Base-by-base conservation (phyloP, 1,140 invertebrate species). In the Probaryconus sp. region DNA sequence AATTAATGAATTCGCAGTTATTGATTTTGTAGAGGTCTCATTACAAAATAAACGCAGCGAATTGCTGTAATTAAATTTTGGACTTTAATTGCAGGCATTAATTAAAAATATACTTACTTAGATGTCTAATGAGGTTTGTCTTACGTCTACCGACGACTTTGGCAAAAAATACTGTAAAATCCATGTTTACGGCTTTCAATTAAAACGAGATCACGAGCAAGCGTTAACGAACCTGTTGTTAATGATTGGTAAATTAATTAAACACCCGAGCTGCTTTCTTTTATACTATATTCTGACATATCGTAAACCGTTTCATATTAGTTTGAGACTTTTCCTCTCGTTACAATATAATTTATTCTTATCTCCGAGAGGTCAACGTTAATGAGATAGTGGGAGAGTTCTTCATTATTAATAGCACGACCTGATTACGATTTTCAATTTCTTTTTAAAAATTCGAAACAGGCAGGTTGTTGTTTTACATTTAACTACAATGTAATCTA, bases 81-180 rank as follows among this genome's bases (percentile, higher is more conserved):
- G 4, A 50, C 24, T 63, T 51, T 31, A 63, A 50, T 63, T 51
- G 51, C 11, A 20, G 4, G 5, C 10, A 9, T 45, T 11, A 37
- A 28, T 47, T 45, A 31, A 17, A 26, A 24, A 51, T 17, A 13
- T 58, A 81, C 78, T 81, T 67, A 84, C 83, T 78, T 6, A 85
- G 35, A n/a, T 58, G 5, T 14, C 86, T 77, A 37, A 87, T 83
- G 3, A 84, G 50, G 43, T 83, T 82, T 0, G 48, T 2, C n/a
- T 64, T 78, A n/a, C 82, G 72, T 37, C 76, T 81, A 0, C 16
- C 56, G 0, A 77, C 48, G 1, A 70, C 28, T 5, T 76, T 80
- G 3, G 83, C 51, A 9, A 82, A 71, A 63, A 84, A 87, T 47
- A 67, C 74, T 1, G 76, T 58, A 7, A 81, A 82, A 45, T 87